Conservation (phyloP, 2,113 vertebrate genomes). For the Poecilia latipinna region DNA sequence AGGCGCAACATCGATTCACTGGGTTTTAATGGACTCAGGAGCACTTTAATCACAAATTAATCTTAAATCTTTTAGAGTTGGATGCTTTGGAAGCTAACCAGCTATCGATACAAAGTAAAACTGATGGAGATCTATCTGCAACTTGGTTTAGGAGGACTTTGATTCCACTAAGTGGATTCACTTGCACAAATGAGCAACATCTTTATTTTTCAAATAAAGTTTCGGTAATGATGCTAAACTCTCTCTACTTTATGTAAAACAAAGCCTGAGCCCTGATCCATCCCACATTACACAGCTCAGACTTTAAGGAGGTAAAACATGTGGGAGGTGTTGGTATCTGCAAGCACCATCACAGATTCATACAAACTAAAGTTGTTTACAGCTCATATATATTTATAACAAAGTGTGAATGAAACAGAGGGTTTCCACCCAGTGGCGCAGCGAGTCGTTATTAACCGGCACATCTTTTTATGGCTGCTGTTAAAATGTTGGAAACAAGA, state of each 20-base stretch:
- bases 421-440: background rate
- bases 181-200: background rate
- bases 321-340: conserved; percentile 14
- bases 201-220: background rate
- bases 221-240: background rate
- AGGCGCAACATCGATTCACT: conserved; percentile 26
- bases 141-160: background rate
- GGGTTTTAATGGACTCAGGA: conserved; percentile 12
- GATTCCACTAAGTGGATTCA: background rate
- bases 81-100: conserved; percentile 16
- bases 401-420: conserved; percentile 5
- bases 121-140: conserved; percentile 7
- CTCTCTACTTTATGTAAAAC: background rate
- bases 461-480: background rate
- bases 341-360: conserved; percentile 15
- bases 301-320: conserved; percentile 15
- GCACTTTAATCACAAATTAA: conserved; percentile 20
- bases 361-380: conserved; percentile 18
- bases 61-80: background rate
- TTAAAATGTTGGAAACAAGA: background rate
- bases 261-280: conserved; percentile 1
- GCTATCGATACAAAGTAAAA: background rate
- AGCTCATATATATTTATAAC: conserved; percentile 27
- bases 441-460: background rate
- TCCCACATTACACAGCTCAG: conserved; percentile 1